These are phyloP conservation scores for Euura lappo DNA, from an alignment of 1,140 invertebrate species.

Conservation along the genomic window DNA sequence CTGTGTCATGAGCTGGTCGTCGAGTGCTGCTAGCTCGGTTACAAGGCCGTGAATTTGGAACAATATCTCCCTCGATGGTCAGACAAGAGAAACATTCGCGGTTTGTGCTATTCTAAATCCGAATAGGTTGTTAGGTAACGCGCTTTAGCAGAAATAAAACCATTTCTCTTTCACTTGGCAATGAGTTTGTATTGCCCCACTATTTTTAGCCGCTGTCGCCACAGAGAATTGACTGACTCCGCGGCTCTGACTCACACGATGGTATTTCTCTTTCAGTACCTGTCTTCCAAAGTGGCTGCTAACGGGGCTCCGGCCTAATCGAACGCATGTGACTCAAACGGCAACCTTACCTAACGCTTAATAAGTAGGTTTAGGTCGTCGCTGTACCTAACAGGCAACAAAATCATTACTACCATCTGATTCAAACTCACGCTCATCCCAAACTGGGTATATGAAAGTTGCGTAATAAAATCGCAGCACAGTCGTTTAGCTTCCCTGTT, in stretches of 20 bases:
- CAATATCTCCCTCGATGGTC: neutral
- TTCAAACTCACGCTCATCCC: too few relatives aligned
- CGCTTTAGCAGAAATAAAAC: neutral
- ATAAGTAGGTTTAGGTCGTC: conserved; percentile 32
- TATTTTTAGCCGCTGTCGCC: neutral
- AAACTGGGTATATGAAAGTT: too few relatives aligned
- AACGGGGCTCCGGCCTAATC: conserved; percentile 27
- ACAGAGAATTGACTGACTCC: neutral
- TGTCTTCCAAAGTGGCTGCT: neutral
- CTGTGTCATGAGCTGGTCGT: neutral
- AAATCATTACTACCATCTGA: neutral
- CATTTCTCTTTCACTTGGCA: conserved; percentile 7
- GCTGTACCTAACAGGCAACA: conserved; percentile 19
- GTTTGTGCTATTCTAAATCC: neutral
- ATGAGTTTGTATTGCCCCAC: neutral
- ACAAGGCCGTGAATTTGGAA: neutral
- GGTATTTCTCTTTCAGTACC: neutral
- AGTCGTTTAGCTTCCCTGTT: neutral
- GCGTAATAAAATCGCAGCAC: neutral
- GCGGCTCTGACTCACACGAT: neutral
- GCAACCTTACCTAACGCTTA: conserved; percentile 25
- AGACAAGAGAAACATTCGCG: neutral
- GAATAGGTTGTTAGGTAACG: neutral
- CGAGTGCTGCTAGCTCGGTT: neutral
- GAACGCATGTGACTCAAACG: conserved; percentile 29